Evolutionary conservation across 2,797 vertebrate species (phyloP), one percentile per base, ranked within the genome.

Genomic region (Scarus forsteni): DNA sequence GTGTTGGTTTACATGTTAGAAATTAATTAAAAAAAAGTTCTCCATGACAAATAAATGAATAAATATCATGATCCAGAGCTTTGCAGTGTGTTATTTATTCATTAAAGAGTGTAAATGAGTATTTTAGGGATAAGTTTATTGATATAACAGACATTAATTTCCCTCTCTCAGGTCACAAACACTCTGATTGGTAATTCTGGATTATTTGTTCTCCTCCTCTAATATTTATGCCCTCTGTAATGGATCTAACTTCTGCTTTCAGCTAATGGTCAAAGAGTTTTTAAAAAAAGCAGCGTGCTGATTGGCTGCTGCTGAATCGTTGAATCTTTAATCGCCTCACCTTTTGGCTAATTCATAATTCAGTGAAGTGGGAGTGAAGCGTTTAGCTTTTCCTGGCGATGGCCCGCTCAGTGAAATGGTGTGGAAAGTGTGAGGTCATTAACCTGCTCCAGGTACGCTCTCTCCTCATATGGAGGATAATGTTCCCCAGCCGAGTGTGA

Each of bases 301-400:
- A 88, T 90, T 89, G 90, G 71, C 50, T 54, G 71, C 78, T 62
- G 43, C 67, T 80, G 75, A 85, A 88, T 84, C 67, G 70, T 77
- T 93, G 60, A 92, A 94, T 93, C 86, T 94, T 93, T 94, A 91
- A 94, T 93, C 82, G 34, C 79, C 63, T 81, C 85, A 90, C 88
- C 88, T 90, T 89, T 91, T 78, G 85, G 80, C 68, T 87, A 88
- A 94, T 95, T 93, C 91, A 95, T 95, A 93, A 95, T 94, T 95
- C 77, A 95, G 85, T 83, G 89, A 88, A 90, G 73, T 75, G 81
- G 85, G 88, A 91, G 85, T 83, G 88, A 87, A 81, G 88, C 87
- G 38, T 88, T 92, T 90, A 84, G 88, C 82, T 89, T 90, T 85
- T 88, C 80, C 90, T 88, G 89, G 79, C 75, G 73, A 86, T 77